Conservation (phyloP, 2,888 invertebrate species). For the Melanostoma scalare region DNA sequence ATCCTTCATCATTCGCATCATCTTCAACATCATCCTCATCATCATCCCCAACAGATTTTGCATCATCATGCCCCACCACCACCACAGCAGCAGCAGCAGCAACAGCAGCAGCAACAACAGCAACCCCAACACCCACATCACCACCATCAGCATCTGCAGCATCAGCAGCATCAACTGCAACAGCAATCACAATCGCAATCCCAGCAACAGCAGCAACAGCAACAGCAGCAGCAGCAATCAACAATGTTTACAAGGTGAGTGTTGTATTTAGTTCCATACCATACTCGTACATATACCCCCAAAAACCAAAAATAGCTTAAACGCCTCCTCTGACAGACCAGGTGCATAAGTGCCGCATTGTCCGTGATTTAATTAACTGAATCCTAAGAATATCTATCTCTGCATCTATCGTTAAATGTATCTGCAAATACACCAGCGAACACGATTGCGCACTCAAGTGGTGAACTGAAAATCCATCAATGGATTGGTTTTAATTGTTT, state of each 20-base stretch:
- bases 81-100: slow-evolving; percentile 57
- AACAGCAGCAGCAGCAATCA: slow-evolving; percentile 75
- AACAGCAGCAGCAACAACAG: slow-evolving; percentile 58
- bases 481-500: slow-evolving; percentile 49
- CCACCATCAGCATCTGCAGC: slow-evolving; percentile 56
- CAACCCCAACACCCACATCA: slow-evolving; percentile 51
- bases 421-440: slow-evolving; percentile 43
- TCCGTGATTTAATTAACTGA: slow-evolving; percentile 68
- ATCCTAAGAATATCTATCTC: slow-evolving; percentile 33
- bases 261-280: slow-evolving; percentile 14
- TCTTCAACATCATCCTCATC: slow-evolving; percentile 74
- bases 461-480: slow-evolving; percentile 61
- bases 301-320: slow-evolving; percentile 46
- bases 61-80: slow-evolving; percentile 70
- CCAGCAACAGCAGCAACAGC: slow-evolving; percentile 73
- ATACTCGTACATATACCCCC: slow-evolving; percentile 6
- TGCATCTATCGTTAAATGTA: slow-evolving; percentile 30
- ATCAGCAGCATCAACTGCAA: slow-evolving; percentile 66
- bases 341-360: slow-evolving; percentile 47
- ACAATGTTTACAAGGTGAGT: slow-evolving; percentile 77
- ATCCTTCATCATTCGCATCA: slow-evolving; percentile 70
- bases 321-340: slow-evolving; percentile 54
- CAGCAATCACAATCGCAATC: slow-evolving; percentile 65
- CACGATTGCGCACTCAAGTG: slow-evolving; percentile 70
- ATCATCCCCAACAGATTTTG: slow-evolving; percentile 74